These are phyloP conservation scores for Gymnocephalus cernua DNA, from an alignment of 2,113 vertebrate species.

Conservation along the genomic window DNA sequence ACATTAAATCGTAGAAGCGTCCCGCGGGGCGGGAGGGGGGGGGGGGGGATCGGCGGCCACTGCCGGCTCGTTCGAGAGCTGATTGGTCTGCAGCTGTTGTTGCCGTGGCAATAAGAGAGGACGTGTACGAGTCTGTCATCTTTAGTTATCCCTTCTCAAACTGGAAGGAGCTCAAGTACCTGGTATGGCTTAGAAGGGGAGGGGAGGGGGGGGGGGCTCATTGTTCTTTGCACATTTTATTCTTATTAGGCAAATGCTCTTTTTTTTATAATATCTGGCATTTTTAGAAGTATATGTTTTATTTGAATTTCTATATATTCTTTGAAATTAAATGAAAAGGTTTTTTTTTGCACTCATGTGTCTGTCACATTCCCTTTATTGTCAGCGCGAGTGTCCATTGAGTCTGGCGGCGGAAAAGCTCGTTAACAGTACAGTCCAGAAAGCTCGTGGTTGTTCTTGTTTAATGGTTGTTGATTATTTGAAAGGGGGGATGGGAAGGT, in stretches of 20 bases:
- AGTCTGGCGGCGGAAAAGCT: slow-evolving; percentile 72
- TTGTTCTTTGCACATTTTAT: slow-evolving; percentile 78
- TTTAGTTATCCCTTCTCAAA: slow-evolving; percentile 69
- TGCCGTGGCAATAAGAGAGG: slow-evolving; percentile 80
- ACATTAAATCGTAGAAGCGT: slow-evolving; percentile 69
- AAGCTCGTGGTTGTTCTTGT: slow-evolving; percentile 74
- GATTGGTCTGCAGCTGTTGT: slow-evolving; percentile 81
- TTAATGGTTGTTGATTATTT: slow-evolving; percentile 69
- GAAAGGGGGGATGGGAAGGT: slow-evolving; percentile 35
- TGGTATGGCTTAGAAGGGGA: slow-evolving; percentile 90
- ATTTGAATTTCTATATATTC: slow-evolving; percentile 72
- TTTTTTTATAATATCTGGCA: slow-evolving; percentile 70
- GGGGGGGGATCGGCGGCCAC: slow-evolving; percentile 66
- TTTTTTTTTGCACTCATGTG: slow-evolving; percentile 64
- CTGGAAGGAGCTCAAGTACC: slow-evolving; percentile 78
- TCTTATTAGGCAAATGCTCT: slow-evolving; percentile 77
- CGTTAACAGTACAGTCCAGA: slow-evolving; percentile 67
- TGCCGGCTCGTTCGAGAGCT: slow-evolving; percentile 55
- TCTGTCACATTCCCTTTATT: slow-evolving; percentile 72
- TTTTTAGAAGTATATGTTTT: slow-evolving; percentile 74
- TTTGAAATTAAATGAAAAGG: slow-evolving; percentile 77
- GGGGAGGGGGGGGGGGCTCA: slow-evolving; percentile 68
- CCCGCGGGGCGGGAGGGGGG: slow-evolving; percentile 40
- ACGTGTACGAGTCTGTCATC: slow-evolving; percentile 80
- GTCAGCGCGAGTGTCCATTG: slow-evolving; percentile 73